These are phyloP conservation scores for Acrobasis repandana DNA, from an alignment of 2,888 invertebrate genomes.

Conservation along the genomic window DNA sequence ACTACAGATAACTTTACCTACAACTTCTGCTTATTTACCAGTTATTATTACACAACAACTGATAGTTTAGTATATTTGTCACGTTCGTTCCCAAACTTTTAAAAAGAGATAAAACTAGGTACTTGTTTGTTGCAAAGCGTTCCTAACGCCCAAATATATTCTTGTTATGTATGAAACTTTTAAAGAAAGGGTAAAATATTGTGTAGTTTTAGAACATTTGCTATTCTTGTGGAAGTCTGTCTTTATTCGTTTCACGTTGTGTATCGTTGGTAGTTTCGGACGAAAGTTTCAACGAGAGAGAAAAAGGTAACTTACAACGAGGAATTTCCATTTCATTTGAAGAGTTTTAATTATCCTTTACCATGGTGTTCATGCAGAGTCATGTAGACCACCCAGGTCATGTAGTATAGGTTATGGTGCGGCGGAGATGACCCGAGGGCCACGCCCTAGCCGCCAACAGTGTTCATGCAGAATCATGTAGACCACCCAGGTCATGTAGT, in stretches of 20 bases:
- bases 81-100: slow-evolving; percentile 14
- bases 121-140: background rate
- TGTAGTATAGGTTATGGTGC: no score
- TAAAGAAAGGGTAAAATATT: slow-evolving; percentile 12
- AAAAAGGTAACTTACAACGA: background rate
- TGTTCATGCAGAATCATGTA: no score
- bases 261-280: slow-evolving; percentile 12
- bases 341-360: no score
- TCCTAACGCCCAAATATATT: slow-evolving; percentile 14
- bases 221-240: background rate
- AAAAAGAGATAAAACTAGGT: slow-evolving; percentile 5
- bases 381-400: no score
- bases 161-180: slow-evolving; percentile 19
- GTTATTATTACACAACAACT: no score
- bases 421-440: no score
- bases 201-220: slow-evolving; percentile 13
- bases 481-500: no score
- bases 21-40: no score
- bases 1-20: no score
- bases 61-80: slow-evolving; percentile 1
- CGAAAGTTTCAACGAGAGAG: slow-evolving; percentile 1
- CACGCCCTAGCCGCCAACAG: no score
- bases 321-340: slow-evolving; percentile 14
- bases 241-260: slow-evolving; percentile 16
- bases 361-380: no score